A percentile compares a stretch with the other conserved stretches of the same genome.
Evolutionary conservation across 2,888 invertebrate genomes (phyloP).

Genomic region (Microplitis deprimator): DNA sequence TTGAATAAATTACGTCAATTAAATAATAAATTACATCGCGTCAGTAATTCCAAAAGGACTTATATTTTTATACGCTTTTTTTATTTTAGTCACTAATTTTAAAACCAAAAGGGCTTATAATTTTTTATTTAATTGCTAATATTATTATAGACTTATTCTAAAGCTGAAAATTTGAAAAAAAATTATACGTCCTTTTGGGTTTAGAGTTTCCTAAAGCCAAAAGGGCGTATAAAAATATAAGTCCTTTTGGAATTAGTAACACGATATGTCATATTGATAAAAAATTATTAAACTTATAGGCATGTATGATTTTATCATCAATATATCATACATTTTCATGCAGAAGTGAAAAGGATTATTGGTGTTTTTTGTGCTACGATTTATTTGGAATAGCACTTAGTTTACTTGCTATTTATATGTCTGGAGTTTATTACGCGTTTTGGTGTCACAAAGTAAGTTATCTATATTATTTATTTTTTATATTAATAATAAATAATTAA

Average conservation of each 20-base stretch:
- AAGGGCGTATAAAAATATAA: too few relatives aligned
- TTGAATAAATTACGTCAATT: neutral
- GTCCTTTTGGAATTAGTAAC: too few relatives aligned
- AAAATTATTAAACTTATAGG: slow-evolving; percentile 74
- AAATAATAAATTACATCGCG: neutral
- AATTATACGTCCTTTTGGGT: too few relatives aligned
- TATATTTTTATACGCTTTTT: too few relatives aligned
- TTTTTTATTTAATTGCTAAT: too few relatives aligned
- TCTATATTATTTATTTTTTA: neutral
- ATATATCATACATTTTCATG: slow-evolving; percentile 96
- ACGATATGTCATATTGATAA: neutral
- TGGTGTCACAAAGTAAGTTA: slow-evolving; percentile 90
- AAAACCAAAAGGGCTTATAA: too few relatives aligned
- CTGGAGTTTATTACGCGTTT: slow-evolving; percentile 96
- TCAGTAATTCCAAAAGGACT: too few relatives aligned
- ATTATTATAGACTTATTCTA: too few relatives aligned
- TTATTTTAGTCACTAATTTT: too few relatives aligned
- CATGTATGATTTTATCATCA: slow-evolving; percentile 93
- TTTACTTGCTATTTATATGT: slow-evolving; percentile 93
- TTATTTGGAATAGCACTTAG: slow-evolving; percentile 94
- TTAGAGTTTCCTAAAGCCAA: too few relatives aligned
- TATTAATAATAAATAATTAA: neutral
- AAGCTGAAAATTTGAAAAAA: too few relatives aligned
- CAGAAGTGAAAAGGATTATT: slow-evolving; percentile 88
- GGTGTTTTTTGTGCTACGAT: slow-evolving; percentile 90